A percentile compares a stretch with the other conserved stretches of the same genome.
These are phyloP conservation scores for Polypedilum vanderplanki DNA, from an alignment of 1,140 invertebrate genomes.

Conservation along the genomic window DNA sequence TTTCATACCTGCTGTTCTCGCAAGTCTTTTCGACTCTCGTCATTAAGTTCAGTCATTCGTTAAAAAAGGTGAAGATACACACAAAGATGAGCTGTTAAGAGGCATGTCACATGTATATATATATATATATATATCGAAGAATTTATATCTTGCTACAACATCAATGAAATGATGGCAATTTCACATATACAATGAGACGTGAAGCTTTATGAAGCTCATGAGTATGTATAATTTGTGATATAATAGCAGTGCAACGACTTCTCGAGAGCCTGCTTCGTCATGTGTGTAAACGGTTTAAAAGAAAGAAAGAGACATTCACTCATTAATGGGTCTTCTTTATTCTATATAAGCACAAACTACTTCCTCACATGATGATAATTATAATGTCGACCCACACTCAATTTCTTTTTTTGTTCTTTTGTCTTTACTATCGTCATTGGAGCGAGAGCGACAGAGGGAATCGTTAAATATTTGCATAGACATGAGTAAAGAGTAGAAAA, in stretches of 20 bases:
- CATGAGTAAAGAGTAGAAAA: too few species aligned
- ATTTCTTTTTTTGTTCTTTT: too few species aligned
- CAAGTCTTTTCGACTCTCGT: not conserved
- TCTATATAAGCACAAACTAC: too few species aligned
- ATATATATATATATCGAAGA: too few species aligned
- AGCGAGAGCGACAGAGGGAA: too few species aligned
- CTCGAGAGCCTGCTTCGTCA: not conserved
- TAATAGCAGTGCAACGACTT: constrained; percentile 25
- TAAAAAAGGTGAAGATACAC: not conserved
- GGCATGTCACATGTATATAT: not conserved
- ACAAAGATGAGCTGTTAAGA: not conserved
- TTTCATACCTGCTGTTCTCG: too few species aligned
- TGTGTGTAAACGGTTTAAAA: not conserved
- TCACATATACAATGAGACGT: not conserved
- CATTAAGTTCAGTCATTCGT: not conserved
- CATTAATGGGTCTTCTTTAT: too few species aligned
- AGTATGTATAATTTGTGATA: not conserved
- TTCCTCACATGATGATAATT: too few species aligned
- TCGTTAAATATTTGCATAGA: too few species aligned
- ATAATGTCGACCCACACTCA: too few species aligned
- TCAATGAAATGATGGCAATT: constrained; percentile 13
- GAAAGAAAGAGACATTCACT: not conserved
- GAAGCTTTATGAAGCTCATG: constrained; percentile 22
- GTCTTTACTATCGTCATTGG: too few species aligned
- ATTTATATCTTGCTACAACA: not conserved